These are phyloP conservation scores for Noctua janthe DNA, from an alignment of 2,888 invertebrate genomes.

Conservation along the genomic window DNA sequence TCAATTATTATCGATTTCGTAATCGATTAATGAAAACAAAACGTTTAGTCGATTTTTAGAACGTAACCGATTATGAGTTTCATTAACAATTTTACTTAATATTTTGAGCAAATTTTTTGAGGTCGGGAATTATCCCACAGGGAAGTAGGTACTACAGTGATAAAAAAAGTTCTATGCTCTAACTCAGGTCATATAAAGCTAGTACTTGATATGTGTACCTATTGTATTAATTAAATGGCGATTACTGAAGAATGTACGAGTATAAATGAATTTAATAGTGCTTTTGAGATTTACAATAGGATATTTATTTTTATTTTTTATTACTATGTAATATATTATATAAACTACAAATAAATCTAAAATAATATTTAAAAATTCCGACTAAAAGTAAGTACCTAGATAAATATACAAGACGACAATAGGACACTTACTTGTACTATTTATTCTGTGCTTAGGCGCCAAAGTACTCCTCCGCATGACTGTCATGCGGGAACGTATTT, in stretches of 20 bases:
- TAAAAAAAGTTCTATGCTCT: neutral
- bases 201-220: neutral
- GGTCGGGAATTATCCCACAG: neutral
- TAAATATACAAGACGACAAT: too few relatives aligned
- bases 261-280: too few relatives aligned
- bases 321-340: too few relatives aligned
- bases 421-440: too few relatives aligned
- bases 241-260: neutral
- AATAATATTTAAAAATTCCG: too few relatives aligned
- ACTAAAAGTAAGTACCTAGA: too few relatives aligned
- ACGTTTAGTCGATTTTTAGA: conserved; percentile 28
- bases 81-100: neutral
- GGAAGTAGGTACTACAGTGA: neutral
- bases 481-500: too few relatives aligned
- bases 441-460: too few relatives aligned
- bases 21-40: conserved; percentile 47
- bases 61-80: conserved; percentile 23
- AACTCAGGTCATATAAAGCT: neutral
- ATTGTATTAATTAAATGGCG: neutral
- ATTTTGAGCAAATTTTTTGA: neutral
- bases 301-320: too few relatives aligned
- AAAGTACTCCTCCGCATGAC: too few relatives aligned
- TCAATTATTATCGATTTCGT: conserved; percentile 40
- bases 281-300: neutral
- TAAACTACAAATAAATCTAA: too few relatives aligned